Base-by-base conservation (phyloP, 2,888 invertebrate species). In the Nomada hirtipes region DNA sequence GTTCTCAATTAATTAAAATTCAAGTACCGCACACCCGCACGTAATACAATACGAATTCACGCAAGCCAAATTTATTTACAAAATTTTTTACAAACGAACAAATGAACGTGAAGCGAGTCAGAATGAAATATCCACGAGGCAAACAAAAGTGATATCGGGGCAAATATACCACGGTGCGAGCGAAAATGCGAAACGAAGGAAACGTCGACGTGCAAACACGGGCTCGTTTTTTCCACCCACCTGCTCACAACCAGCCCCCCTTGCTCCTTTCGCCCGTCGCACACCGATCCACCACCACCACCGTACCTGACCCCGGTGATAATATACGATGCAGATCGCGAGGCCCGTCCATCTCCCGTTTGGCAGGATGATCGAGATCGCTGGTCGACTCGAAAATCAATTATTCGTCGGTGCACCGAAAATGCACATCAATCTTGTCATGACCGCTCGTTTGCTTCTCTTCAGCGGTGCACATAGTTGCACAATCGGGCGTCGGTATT, bases 351-450 rank as follows among this genome's bases (percentile, higher is more conserved):
- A 81, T 80, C 84, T 84, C 84, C 76, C 84, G 76, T 42, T 69
- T 83, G 83, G 84, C 84, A 84, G 77, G 76, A 80, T 84, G 88
- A 89, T 89, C 86, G 86, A 88, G 89, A 87, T 71, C 87, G 86
- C 69, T 84, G 89, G 73, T 80, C 89, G 86, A 89, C 87, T 85
- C 89, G 89, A 89, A 87, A 89, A 88, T 87, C 89, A 86, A 89
- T 89, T 88, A 89, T 89, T 89, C 88, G 86, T 82, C 84, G 85
- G 76, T 79, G 86, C 89, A 86, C 87, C 85, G 85, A 89, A 89
- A 89, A 89, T 86, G 86, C 87, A 84, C 88, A 89, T 89, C 89
- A 86, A 89, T 89, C 89, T 88, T 88, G 88, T 87, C 86, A 79
- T 82, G 84, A 84, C 86, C 83, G 76, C 86, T 86, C 83, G 87